Base-by-base conservation (phyloP, 2,888 invertebrate genomes). In the Lasioglossum oenotherae region DNA sequence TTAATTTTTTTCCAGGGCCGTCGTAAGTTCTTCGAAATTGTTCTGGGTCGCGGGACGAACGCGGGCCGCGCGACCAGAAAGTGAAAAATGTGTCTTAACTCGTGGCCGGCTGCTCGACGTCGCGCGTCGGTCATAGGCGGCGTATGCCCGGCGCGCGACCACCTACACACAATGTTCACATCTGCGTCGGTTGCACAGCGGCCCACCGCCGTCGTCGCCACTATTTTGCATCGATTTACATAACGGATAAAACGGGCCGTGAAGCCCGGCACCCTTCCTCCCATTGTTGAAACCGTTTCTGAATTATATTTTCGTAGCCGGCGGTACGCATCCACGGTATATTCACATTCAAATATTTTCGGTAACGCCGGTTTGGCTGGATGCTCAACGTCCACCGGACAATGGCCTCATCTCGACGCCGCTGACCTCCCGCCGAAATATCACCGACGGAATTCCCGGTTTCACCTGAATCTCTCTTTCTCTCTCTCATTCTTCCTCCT, bases 221-320 rank as follows among this genome's bases (percentile, higher is more conserved):
- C 92, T 93, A 92, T 93, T 95, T 94, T 95, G 93, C 94, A 95
- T 95, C 91, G 92, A 95, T 95, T 95, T 95, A 94, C 95, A 95
- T 95, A 95, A 94, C 92, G 92, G 92, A 93, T 93, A 94, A 94
- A 94, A 94, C 93, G 92, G 60, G 91, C 91, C 78, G 74, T 67
- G 69, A 64, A 64, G 57, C 85, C 81, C 78, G 77, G 35, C 82
- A 76, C 81, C 91, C 80, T 74, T 82, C 44, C 80, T 71, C 27
- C 85, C 89, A 93, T 93, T 94, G 94, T 93, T 93, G 93, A 90
- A 93, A 93, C 91, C 82, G 92, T 92, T 93, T 92, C 91, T 90
- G 91, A 93, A 93, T 94, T 93, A 93, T 93, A 93, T 93, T 93
- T 94, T 93, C 82, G 85, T 86, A 71, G 79, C 71, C 67, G 60